Evolutionary conservation across 1,140 invertebrate genomes (phyloP).

Genomic region (Lasaia peninsularis): DNA sequence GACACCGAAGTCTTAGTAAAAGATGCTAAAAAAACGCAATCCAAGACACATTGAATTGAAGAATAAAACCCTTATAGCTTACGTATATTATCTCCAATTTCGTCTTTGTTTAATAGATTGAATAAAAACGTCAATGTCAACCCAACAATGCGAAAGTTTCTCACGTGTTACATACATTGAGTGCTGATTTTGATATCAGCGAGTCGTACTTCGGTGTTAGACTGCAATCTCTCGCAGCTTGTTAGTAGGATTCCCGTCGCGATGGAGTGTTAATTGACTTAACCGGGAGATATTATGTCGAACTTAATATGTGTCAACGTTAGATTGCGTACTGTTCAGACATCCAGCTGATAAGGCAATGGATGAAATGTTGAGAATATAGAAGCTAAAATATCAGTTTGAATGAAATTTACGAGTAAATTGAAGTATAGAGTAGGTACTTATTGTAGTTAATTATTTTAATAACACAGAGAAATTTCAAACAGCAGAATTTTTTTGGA

Average conservation of each 20-base stretch:
- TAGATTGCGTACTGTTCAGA: slow-evolving; percentile 13
- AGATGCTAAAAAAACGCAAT: too few relatives aligned
- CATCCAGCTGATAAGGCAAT: not conserved
- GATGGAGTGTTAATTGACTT: slow-evolving; percentile 48
- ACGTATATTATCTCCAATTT: too few relatives aligned
- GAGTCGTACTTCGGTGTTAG: slow-evolving; percentile 26
- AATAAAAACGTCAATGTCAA: not conserved
- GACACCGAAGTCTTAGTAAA: too few relatives aligned
- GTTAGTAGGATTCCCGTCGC: slow-evolving; percentile 38
- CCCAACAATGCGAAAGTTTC: not conserved
- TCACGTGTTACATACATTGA: not conserved
- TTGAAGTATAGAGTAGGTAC: too few relatives aligned
- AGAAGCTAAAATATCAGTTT: not conserved
- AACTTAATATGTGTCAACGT: slow-evolving; percentile 31
- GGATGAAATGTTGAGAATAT: not conserved
- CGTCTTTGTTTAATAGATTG: too few relatives aligned
- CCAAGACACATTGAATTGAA: too few relatives aligned
- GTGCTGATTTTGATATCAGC: slow-evolving; percentile 25
- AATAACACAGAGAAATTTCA: too few relatives aligned
- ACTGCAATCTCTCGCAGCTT: slow-evolving; percentile 38
- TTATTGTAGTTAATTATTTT: too few relatives aligned
- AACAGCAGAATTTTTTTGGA: too few relatives aligned
- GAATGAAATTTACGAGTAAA: too few relatives aligned
- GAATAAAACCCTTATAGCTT: too few relatives aligned
- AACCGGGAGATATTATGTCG: slow-evolving; percentile 37